A percentile compares a stretch with the other conserved stretches of the same genome.
These are phyloP conservation scores for Enoplosus armatus DNA, from an alignment of 2,797 vertebrate genomes.

Conservation along the genomic window DNA sequence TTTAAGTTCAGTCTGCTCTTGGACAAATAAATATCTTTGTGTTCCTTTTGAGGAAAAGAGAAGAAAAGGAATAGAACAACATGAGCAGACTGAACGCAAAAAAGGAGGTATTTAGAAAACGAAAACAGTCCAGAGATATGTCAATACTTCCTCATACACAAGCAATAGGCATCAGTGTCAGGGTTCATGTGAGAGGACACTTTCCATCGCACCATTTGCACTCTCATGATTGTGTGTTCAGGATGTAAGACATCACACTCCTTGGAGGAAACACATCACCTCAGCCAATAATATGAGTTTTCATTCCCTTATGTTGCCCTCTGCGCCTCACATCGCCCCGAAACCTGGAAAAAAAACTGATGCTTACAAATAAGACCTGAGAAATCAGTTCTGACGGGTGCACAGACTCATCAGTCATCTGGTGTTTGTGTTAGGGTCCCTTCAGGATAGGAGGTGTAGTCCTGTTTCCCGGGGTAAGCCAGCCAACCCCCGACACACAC, in stretches of 20 bases:
- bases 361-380: constrained; percentile 32
- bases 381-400: constrained; percentile 27
- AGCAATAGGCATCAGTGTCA: constrained; percentile 11
- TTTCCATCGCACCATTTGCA: not conserved
- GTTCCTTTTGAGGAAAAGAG: not conserved
- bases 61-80: not conserved
- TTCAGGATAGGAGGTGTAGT: constrained; percentile 36
- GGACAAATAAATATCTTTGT: not conserved
- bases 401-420: constrained; percentile 24
- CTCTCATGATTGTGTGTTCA: not conserved
- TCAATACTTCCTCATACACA: constrained; percentile 10
- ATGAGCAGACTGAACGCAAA: not conserved
- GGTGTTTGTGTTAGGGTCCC: constrained; percentile 18
- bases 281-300: constrained; percentile 31
- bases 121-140: not conserved
- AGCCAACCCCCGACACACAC: constrained; percentile 20
- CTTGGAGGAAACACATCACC: constrained; percentile 40
- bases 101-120: not conserved
- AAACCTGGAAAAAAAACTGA: constrained; percentile 7
- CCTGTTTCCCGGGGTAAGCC: constrained; percentile 34
- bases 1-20: not conserved
- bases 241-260: constrained; percentile 40
- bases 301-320: constrained; percentile 9
- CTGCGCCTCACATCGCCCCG: constrained; percentile 1
- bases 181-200: constrained; percentile 20